These are phyloP conservation scores for Dinothrombium tinctorium DNA, from an alignment of 1,140 invertebrate species.

Conservation along the genomic window DNA sequence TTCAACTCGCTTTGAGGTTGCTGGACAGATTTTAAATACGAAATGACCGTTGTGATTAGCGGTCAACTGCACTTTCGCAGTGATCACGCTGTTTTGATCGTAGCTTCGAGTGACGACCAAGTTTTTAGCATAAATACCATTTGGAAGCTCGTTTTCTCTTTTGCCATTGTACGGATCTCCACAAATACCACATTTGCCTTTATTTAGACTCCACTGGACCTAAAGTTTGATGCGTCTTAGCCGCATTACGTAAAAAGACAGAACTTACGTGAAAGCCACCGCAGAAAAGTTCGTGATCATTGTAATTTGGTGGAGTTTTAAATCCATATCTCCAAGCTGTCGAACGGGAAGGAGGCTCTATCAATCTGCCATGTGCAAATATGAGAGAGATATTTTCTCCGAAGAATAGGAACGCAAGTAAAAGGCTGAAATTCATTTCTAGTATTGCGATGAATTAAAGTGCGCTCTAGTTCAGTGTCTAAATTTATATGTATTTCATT, in stretches of 20 bases:
- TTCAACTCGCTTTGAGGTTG: constrained; percentile 47
- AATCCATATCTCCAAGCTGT: constrained; percentile 56
- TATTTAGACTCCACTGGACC: constrained; percentile 22
- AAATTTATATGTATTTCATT: too few species aligned
- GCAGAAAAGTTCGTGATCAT: constrained; percentile 69
- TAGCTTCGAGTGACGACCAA: neutral
- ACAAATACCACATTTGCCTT: constrained; percentile 63
- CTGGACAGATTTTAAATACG: constrained; percentile 55
- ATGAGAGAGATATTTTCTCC: too few species aligned
- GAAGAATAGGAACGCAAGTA: too few species aligned
- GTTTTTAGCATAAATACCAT: neutral
- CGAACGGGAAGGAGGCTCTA: constrained; percentile 57
- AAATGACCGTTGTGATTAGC: constrained; percentile 70
- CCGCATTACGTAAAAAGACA: too few species aligned
- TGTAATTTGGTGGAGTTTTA: constrained; percentile 49
- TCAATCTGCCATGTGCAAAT: constrained; percentile 46
- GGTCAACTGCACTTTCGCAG: constrained; percentile 60
- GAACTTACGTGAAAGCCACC: constrained; percentile 54
- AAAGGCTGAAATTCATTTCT: too few species aligned
- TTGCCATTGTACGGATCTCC: constrained; percentile 33
- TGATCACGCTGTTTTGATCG: constrained; percentile 34
- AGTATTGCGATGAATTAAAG: too few species aligned
- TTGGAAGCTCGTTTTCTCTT: neutral
- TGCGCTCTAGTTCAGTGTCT: too few species aligned
- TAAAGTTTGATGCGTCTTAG: too few species aligned